These are phyloP conservation scores for Harlomillsia oculata DNA, from an alignment of 1,140 invertebrate genomes.

Conservation along the genomic window DNA sequence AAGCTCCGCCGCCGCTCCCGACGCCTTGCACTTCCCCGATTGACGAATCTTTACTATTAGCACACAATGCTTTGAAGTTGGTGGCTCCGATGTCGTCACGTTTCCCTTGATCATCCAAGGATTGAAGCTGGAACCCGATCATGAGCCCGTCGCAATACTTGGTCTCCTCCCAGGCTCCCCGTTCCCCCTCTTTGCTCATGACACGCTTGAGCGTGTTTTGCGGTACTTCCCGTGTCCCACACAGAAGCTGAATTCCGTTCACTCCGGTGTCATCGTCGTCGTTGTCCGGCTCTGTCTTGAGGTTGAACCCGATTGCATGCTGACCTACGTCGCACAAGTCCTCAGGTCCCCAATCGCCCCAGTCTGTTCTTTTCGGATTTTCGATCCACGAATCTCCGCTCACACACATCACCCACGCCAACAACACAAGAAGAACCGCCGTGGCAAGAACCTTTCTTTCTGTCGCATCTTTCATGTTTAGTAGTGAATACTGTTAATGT, in stretches of 20 bases:
- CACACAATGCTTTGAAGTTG: background rate
- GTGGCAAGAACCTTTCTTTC: no score
- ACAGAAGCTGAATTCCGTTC: background rate
- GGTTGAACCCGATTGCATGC: background rate
- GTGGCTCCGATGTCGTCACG: background rate
- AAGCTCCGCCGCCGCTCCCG: background rate
- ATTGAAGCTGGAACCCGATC: background rate
- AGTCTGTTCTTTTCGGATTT: background rate
- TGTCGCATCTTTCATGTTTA: no score
- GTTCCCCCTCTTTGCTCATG: background rate
- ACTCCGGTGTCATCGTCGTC: background rate
- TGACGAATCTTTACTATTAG: background rate
- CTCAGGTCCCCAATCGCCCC: background rate
- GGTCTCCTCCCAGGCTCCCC: background rate
- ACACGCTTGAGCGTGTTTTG: background rate
- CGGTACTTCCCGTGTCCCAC: background rate
- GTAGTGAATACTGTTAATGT: no score
- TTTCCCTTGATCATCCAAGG: background rate
- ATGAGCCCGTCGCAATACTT: background rate
- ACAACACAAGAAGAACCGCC: no score
- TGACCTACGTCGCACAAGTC: background rate
- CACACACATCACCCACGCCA: no score
- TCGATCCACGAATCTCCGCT: background rate
- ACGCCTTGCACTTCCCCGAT: background rate
- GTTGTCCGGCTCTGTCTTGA: background rate